Base-by-base conservation (phyloP, 1,140 invertebrate species). In the Maconellicoccus hirsutus region DNA sequence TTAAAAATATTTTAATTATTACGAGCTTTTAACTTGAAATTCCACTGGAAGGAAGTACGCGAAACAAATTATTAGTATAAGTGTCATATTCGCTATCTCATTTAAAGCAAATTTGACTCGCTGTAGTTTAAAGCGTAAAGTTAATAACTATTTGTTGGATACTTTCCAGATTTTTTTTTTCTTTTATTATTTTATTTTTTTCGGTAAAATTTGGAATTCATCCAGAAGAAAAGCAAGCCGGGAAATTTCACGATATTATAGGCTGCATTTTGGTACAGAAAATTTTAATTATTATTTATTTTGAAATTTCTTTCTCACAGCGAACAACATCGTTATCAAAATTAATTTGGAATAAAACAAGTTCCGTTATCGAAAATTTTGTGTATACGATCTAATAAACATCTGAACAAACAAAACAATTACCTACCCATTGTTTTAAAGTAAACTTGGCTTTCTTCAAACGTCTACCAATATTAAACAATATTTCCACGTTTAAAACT, bases 21-120 rank as follows among this genome's bases (percentile, higher is more conserved):
- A 52, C 42, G n/a, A 19, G n/a, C 42, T 52, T 19, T 52, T 52
- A 52, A 52, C 29, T 33, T 12, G 29, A 33, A 19, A 8, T 52
- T 16, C 12, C 16, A 8, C n/a, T 8, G 42, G 42, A 52, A 52
- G 42, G 42, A 52, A 52, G n/a, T 52, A 52, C 42, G 12, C 42
- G 42, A 52, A 52, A 52, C 42, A 19, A 52, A 52, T 52, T 52
- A 52, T 52, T 52, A 33, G 12, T 33, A 52, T 52, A 52, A 52
- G 42, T 52, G n/a, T 52, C 42, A 52, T 52, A 52, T 52, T 52
- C 42, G 42, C 42, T 52, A 52, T 52, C 42, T 52, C 42, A 52
- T 52, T 52, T 52, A 52, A 52, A 52, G n/a, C 42, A 16, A 52
- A 52, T 52, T 19, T 19, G 42, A 19, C 42, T 52, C 3, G 16